Percentiles rank a stretch among this genome's conserved stretches.
phyloP scores from a whole-genome alignment of 2,797 vertebrate species.

The Bovichtus variegatus region DNA sequence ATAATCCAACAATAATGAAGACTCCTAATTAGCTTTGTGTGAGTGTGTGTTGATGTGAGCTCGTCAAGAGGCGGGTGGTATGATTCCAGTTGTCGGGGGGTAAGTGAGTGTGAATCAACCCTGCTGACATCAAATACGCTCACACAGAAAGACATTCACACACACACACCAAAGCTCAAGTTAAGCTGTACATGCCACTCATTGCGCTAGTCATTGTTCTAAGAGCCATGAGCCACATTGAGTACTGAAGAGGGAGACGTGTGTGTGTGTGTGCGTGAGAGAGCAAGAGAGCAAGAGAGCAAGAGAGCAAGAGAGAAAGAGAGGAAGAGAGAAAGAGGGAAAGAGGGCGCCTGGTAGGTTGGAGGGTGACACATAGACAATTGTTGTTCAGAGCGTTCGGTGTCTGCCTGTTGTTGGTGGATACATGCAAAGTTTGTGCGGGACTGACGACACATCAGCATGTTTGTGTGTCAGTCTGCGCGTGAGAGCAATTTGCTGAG shows the following conservation, averaged over 20 bases:
- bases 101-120: slow-evolving; percentile 84
- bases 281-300: neutral
- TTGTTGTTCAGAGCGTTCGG: slow-evolving; percentile 34
- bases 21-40: slow-evolving; percentile 78
- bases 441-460: slow-evolving; percentile 6
- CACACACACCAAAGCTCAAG: slow-evolving; percentile 40
- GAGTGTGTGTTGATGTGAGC: slow-evolving; percentile 67
- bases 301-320: neutral
- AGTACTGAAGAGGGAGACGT: slow-evolving; percentile 12
- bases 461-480: neutral
- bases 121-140: slow-evolving; percentile 77
- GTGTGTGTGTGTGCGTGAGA: neutral
- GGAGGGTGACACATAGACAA: slow-evolving; percentile 32
- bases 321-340: neutral
- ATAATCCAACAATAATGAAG: slow-evolving; percentile 84
- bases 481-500: slow-evolving; percentile 58
- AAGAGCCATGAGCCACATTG: slow-evolving; percentile 57
- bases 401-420: slow-evolving; percentile 14
- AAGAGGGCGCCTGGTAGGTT: slow-evolving; percentile 10
- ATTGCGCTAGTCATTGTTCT: slow-evolving; percentile 71
- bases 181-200: slow-evolving; percentile 72
- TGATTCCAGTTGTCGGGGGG: slow-evolving; percentile 83
- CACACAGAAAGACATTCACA: slow-evolving; percentile 22
- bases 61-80: slow-evolving; percentile 80
- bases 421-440: slow-evolving; percentile 14